Evolutionary conservation across 2,113 vertebrate species (phyloP), one percentile per base, ranked within the genome.

Genomic region (Scartelaos histophorus): DNA sequence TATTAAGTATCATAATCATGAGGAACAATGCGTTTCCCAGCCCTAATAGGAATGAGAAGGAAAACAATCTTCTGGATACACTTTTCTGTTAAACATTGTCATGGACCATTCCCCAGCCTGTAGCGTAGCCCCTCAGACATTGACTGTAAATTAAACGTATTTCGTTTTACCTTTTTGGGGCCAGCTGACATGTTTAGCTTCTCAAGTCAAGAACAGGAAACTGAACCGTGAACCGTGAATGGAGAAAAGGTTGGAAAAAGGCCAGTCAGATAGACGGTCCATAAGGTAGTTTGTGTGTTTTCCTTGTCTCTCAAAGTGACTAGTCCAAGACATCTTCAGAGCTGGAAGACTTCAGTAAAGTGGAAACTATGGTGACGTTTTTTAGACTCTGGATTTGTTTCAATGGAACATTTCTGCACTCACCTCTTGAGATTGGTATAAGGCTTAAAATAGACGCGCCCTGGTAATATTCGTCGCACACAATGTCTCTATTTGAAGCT

Each of bases 341-440:
- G 35, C 38, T 58, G 17, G n/a, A 78, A 56, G 53, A 58, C 75
- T 72, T 38, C 15, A 62, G 74, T 74, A 75, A 67, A 71, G 72
- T 82, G 86, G 77, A 88, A 90, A 90, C 49, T 85, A 73, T 84
- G 80, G 78, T 82, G 66, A 73, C 49, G 70, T 81, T 60, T 43
- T 46, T 76, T 38, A 25, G 35, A 9, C 61, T 64, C 19, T 70
- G 51, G 7, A 74, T 34, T n/a, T 54, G 51, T 25, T 70, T 35
- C 34, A 25, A 54, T 76, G 60, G 66, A 82, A 76, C 35, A 67
- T 70, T 46, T 25, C 34, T 58, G n/a, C 57, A 22, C n/a, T 49
- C 62, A 25, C 67, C 65, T 46, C 21, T 67, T 25, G 35, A 58
- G 34, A 62, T 58, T 70, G 22, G 43, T 58, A 77, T 45, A 45